These are phyloP conservation scores for Bellardia pandia DNA, from an alignment of 2,888 invertebrate species.

Conservation along the genomic window DNA sequence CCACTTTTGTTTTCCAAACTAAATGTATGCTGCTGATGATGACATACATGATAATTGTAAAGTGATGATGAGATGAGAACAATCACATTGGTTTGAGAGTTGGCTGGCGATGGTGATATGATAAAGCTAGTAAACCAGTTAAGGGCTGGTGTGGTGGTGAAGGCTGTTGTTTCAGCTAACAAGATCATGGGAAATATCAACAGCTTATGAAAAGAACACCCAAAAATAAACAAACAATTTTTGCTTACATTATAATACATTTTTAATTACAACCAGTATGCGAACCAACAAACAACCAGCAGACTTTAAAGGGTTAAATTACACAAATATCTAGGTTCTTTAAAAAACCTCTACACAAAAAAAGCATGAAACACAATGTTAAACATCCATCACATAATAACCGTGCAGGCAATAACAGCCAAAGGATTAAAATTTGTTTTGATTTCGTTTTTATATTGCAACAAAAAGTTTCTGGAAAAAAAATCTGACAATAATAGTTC, in stretches of 20 bases:
- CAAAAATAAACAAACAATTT: conserved; percentile 36
- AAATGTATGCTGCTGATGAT: neutral
- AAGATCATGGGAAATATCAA: conserved; percentile 67
- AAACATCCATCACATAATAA: conserved; percentile 42
- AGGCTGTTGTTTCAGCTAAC: neutral
- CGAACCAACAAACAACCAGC: neutral
- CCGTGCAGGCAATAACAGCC: conserved; percentile 62
- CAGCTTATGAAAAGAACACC: conserved; percentile 45
- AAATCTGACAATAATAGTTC: conserved; percentile 53
- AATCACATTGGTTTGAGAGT: neutral
- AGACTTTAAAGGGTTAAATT: conserved; percentile 22
- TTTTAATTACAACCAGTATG: conserved; percentile 50
- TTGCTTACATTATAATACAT: conserved; percentile 5
- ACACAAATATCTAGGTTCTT: neutral
- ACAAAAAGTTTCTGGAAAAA: neutral
- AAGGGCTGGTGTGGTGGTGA: conserved; percentile 32
- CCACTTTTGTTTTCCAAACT: conserved; percentile 53
- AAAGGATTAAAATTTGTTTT: conserved; percentile 64
- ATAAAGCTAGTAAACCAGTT: conserved; percentile 40
- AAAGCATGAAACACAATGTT: neutral
- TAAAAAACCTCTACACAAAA: neutral
- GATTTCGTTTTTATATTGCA: neutral
- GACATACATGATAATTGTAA: neutral
- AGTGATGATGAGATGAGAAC: conserved; percentile 25
- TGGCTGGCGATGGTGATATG: conserved; percentile 37